These are phyloP conservation scores for Tetragonula clypearis DNA, from an alignment of 1,140 invertebrate genomes.

Conservation along the genomic window DNA sequence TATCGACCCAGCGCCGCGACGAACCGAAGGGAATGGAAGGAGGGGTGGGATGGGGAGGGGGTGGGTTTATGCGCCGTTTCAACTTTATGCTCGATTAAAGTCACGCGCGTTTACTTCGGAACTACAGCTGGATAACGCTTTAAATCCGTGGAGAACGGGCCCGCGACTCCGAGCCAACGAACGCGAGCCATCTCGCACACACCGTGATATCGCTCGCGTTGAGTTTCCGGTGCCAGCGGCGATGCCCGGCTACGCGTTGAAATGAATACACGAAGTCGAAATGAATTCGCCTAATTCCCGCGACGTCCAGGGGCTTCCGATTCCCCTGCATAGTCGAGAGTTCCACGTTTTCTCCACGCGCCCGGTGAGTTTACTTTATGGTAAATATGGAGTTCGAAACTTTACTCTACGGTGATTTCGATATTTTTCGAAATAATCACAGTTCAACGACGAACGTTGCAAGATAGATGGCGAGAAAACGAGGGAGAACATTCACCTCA, in stretches of 20 bases:
- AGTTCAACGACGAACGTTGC: too few relatives aligned
- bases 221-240: slow-evolving; percentile 3
- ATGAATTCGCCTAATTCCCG: not conserved
- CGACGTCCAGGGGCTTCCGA: not conserved
- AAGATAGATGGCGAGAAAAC: too few relatives aligned
- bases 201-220: not conserved
- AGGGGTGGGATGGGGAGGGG: not conserved
- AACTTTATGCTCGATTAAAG: slow-evolving; percentile 58
- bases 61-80: slow-evolving; percentile 52
- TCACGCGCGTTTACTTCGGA: slow-evolving; percentile 53
- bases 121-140: slow-evolving; percentile 44
- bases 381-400: not conserved
- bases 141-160: slow-evolving; percentile 41
- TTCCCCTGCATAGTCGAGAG: not conserved
- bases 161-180: not conserved
- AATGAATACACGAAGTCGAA: not conserved
- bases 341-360: not conserved
- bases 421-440: too few relatives aligned
- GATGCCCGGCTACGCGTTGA: not conserved
- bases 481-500: too few relatives aligned
- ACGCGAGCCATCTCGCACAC: not conserved
- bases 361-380: not conserved
- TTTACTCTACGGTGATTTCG: too few relatives aligned
- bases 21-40: too few relatives aligned
- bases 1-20: slow-evolving; percentile 23